Conservation (phyloP, 2,797 vertebrate species). For the Squalus acanthias region DNA sequence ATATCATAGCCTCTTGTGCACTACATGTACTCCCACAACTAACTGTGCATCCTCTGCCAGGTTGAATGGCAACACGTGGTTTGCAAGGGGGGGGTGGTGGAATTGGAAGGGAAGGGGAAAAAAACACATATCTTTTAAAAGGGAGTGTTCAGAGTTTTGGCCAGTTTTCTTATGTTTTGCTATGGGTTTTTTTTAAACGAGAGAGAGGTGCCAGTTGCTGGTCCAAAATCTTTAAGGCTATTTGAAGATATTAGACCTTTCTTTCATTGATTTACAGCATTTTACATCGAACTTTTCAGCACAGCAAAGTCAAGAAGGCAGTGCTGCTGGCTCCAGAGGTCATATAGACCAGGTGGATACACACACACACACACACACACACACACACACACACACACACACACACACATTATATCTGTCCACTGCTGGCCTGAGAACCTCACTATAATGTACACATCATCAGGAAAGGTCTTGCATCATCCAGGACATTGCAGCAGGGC, state of each 20-base stretch:
- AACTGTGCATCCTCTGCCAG: background rate
- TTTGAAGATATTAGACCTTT: background rate
- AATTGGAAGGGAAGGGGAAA: background rate
- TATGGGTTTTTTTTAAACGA: background rate
- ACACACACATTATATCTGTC: background rate
- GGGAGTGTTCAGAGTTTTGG: background rate
- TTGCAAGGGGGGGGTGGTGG: background rate
- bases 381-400: too few relatives aligned
- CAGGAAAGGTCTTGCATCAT: background rate
- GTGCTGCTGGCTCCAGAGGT: background rate
- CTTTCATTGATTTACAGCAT: background rate
- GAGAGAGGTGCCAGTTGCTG: background rate
- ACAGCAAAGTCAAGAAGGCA: background rate
- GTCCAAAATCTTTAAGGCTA: background rate
- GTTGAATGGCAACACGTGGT: background rate
- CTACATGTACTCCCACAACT: background rate
- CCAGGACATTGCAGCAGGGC: background rate
- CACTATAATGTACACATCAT: background rate
- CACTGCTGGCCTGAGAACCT: background rate
- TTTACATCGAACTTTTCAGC: background rate
- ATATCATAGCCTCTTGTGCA: background rate
- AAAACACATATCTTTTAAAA: background rate
- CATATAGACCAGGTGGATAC: background rate
- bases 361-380: too few relatives aligned
- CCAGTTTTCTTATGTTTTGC: background rate